A percentile compares a stretch with the other conserved stretches of the same genome.
phyloP scores from a whole-genome alignment of 2,797 vertebrate genomes.

The Uromys caudimaculatus region DNA sequence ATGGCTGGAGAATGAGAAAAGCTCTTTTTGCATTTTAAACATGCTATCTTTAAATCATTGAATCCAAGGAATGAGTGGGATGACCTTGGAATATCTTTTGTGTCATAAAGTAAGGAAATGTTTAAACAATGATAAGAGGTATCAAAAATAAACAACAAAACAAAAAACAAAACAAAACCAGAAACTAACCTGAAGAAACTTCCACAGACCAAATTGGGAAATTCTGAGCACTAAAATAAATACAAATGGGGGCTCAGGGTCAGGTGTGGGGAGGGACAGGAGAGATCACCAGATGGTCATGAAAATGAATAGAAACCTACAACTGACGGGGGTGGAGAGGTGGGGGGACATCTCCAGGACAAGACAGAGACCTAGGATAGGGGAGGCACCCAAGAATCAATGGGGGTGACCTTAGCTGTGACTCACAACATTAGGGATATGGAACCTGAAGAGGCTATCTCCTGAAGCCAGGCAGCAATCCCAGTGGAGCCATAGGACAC shows the following conservation, averaged over 20 bases:
- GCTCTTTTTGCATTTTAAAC: not conserved
- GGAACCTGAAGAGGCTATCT: not conserved
- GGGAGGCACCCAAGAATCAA: not conserved
- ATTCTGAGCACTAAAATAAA: constrained; percentile 28
- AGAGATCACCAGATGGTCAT: not conserved
- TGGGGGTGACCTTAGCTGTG: not conserved
- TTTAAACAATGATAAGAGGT: not conserved
- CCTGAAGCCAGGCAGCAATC: not conserved
- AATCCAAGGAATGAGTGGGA: not conserved
- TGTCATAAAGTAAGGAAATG: not conserved
- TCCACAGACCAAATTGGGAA: not conserved
- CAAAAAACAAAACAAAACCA: not conserved
- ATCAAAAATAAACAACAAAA: not conserved
- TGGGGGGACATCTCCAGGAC: not conserved
- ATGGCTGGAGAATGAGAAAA: not conserved
- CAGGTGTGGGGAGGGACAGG: not conserved
- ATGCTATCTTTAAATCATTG: not conserved
- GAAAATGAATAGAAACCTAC: not conserved
- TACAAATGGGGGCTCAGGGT: not conserved
- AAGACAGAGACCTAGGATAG: not conserved
- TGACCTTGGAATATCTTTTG: not conserved
- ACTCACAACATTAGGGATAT: not conserved
- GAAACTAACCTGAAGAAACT: not conserved
- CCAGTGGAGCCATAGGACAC: not conserved
- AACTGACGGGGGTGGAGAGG: not conserved